A percentile compares a stretch with the other conserved stretches of the same genome.
Evolutionary conservation across 64 coral and sea anemone genomes (phyloP).

Genomic region (Anthopleura sola): DNA sequence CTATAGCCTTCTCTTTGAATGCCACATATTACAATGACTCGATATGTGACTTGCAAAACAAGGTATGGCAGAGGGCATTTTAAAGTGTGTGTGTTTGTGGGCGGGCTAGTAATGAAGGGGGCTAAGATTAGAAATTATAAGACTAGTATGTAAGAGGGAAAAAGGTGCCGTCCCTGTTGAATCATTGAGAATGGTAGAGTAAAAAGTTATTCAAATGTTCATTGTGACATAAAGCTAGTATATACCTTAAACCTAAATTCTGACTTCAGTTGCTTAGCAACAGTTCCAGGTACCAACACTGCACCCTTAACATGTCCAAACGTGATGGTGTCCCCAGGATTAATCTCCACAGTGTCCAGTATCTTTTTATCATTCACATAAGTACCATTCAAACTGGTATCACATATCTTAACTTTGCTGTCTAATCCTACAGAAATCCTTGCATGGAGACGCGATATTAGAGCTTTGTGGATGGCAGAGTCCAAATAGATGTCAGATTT

Average conservation of each 20-base stretch:
- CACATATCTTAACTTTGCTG: slow-evolving; percentile 58
- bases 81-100: no score
- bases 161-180: no score
- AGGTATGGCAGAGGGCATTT: no score
- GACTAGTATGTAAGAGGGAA: no score
- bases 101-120: no score
- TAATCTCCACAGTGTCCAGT: slow-evolving; percentile 55
- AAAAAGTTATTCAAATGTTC: no score
- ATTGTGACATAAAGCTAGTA: neutral
- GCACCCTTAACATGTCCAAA: slow-evolving; percentile 93
- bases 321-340: slow-evolving; percentile 67
- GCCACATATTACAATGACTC: no score
- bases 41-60: no score
- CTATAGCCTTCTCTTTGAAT: no score
- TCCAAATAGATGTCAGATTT: slow-evolving; percentile 78
- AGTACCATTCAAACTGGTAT: slow-evolving; percentile 93
- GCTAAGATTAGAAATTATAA: no score
- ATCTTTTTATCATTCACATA: slow-evolving; percentile 92
- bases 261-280: slow-evolving; percentile 63
- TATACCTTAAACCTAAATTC: slow-evolving; percentile 88
- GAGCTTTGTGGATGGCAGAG: slow-evolving; percentile 72
- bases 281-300: slow-evolving; percentile 43
- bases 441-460: slow-evolving; percentile 95
- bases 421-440: slow-evolving; percentile 47
- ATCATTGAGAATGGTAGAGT: no score